Conservation (phyloP, 2,113 vertebrate species). For the Aphelocoma coerulescens region DNA sequence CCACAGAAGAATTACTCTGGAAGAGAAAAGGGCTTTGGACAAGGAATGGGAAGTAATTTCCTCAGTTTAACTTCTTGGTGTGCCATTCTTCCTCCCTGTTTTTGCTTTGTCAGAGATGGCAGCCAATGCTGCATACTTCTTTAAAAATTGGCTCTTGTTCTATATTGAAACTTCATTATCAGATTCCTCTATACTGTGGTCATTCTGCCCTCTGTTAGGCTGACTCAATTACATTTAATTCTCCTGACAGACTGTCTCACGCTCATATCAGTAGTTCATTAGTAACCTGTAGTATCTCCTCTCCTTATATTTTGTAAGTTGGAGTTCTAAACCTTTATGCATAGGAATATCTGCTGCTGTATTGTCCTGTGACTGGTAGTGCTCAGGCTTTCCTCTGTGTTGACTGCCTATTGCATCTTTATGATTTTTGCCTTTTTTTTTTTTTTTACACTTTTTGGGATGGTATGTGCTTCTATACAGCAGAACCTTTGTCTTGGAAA, state of each 20-base stretch:
- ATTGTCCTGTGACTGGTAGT: neutral
- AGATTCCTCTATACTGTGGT: neutral
- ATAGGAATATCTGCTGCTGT: neutral
- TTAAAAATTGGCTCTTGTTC: neutral
- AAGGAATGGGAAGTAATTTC: neutral
- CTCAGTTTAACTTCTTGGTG: neutral
- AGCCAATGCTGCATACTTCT: neutral
- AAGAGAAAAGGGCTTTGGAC: neutral
- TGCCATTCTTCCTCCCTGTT: neutral
- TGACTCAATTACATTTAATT: neutral
- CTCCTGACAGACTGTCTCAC: neutral
- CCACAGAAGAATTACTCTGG: neutral
- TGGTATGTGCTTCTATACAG: neutral
- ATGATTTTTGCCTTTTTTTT: neutral
- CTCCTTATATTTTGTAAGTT: accelerated
- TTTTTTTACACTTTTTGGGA: neutral
- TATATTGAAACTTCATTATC: neutral
- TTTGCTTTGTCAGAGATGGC: neutral
- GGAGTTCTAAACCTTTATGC: neutral
- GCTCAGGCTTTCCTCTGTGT: neutral
- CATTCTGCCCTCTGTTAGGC: neutral
- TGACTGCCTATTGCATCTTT: neutral
- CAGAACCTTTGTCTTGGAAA: neutral
- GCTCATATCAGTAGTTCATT: neutral
- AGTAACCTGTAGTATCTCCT: neutral